These are phyloP conservation scores for Platycheirus albimanus DNA, from an alignment of 2,888 invertebrate genomes.

Conservation along the genomic window DNA sequence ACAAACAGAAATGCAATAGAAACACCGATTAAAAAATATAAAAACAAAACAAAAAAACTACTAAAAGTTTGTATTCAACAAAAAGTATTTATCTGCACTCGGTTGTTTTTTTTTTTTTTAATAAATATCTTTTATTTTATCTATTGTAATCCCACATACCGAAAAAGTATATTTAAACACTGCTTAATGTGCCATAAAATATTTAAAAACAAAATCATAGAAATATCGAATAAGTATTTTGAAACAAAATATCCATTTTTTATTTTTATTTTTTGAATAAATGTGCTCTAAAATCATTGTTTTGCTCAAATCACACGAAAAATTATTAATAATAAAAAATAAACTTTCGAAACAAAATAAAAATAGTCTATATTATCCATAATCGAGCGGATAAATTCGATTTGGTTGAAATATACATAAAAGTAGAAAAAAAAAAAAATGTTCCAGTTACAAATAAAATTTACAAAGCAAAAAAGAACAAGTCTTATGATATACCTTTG, in stretches of 20 bases:
- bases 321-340: constrained; percentile 5
- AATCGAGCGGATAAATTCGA: constrained; percentile 50
- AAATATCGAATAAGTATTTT: constrained; percentile 28
- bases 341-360: not conserved
- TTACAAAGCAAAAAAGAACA: constrained; percentile 8
- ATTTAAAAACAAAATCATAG: constrained; percentile 17
- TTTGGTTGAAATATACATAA: constrained; percentile 58
- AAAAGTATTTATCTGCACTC: constrained; percentile 65
- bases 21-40: constrained; percentile 15
- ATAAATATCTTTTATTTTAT: constrained; percentile 6
- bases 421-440: constrained; percentile 34
- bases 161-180: constrained; percentile 68
- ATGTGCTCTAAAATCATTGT: constrained; percentile 38
- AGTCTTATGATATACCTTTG: constrained; percentile 55
- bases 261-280: constrained; percentile 1
- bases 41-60: constrained; percentile 6
- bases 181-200: constrained; percentile 71
- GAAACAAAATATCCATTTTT: constrained; percentile 18
- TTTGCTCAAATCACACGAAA: constrained; percentile 50
- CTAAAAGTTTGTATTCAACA: constrained; percentile 59
- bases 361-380: not conserved
- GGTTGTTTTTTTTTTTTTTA: constrained; percentile 37
- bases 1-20: constrained; percentile 43
- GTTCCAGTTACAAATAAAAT: constrained; percentile 44
- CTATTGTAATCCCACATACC: constrained; percentile 48